Percentiles rank a stretch among this genome's conserved stretches.
Conservation (phyloP, 2,113 vertebrate genomes). For the Alligator mississippiensis region DNA sequence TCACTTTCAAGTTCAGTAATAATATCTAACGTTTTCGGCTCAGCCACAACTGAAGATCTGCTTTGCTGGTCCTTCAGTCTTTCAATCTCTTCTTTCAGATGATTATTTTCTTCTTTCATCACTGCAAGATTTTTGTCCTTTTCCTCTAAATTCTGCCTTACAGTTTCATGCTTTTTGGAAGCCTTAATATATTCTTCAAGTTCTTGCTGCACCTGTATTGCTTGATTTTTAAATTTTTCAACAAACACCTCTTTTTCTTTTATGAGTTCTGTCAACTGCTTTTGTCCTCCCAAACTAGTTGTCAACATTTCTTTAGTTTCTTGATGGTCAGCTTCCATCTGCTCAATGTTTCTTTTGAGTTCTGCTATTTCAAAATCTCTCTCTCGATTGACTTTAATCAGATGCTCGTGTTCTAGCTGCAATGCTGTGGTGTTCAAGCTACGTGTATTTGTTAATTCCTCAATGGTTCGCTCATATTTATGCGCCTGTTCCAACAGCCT, state of each 20-base stretch:
- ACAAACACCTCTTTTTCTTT: constrained; percentile 90
- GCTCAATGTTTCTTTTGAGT: constrained; percentile 84
- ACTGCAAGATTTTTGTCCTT: constrained; percentile 89
- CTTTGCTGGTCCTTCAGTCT: constrained; percentile 91
- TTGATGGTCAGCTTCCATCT: constrained; percentile 81
- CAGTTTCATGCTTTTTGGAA: constrained; percentile 75
- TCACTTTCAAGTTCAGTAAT: constrained; percentile 93
- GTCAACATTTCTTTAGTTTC: constrained; percentile 90
- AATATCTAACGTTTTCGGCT: constrained; percentile 89
- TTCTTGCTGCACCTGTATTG: constrained; percentile 79
- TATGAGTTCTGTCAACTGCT: constrained; percentile 88
- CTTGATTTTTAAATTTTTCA: constrained; percentile 84
- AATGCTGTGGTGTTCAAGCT: constrained; percentile 82
- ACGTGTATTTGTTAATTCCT: constrained; percentile 81
- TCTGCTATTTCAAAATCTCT: constrained; percentile 88
- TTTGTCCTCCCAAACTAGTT: constrained; percentile 88
- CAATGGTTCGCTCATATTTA: constrained; percentile 86
- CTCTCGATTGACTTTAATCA: constrained; percentile 86
- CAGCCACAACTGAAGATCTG: constrained; percentile 77
- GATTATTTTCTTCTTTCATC: constrained; percentile 98
- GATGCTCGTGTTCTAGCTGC: constrained; percentile 85
- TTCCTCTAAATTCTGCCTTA: constrained; percentile 87
- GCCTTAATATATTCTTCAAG: constrained; percentile 73
- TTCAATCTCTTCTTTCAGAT: constrained; percentile 95
- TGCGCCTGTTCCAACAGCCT: constrained; percentile 80